Percentiles rank a stretch among this genome's conserved stretches.
Evolutionary conservation across 2,888 invertebrate species (phyloP).

Genomic region (Toxonevra muliebris): DNA sequence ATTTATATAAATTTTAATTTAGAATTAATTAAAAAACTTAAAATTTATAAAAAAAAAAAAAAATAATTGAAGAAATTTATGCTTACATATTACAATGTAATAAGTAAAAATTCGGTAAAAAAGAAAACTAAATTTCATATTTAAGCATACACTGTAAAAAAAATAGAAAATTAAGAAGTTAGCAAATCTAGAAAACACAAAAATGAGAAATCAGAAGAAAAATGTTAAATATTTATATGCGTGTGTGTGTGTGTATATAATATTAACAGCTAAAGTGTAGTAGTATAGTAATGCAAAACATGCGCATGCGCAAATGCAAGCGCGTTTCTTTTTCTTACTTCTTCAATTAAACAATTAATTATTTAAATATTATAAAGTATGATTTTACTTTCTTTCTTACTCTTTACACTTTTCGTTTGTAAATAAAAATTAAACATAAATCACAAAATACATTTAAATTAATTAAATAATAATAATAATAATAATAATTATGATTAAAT

Average conservation of each 20-base stretch:
- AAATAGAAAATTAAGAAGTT: not conserved
- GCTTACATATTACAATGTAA: not conserved
- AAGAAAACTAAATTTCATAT: slow-evolving; percentile 12
- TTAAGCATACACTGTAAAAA: slow-evolving; percentile 20
- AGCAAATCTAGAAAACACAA: too few relatives aligned
- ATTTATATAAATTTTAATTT: slow-evolving; percentile 36
- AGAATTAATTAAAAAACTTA: slow-evolving; percentile 34
- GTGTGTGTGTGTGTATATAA: too few relatives aligned
- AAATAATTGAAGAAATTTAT: slow-evolving; percentile 26
- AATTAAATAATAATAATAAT: not conserved
- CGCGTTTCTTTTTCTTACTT: not conserved
- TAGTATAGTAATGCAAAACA: not conserved
- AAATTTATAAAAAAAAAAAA: slow-evolving; percentile 30
- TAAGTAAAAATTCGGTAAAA: slow-evolving; percentile 1
- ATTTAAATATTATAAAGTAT: too few relatives aligned
- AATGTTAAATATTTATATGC: too few relatives aligned
- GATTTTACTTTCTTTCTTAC: too few relatives aligned
- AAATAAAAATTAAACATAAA: too few relatives aligned
- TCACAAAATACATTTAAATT: not conserved
- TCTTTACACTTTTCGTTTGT: too few relatives aligned
- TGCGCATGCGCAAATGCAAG: not conserved
- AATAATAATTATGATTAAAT: not conserved
- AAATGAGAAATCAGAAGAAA: too few relatives aligned
- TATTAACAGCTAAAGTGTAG: not conserved
- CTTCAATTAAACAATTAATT: too few relatives aligned